These are phyloP conservation scores for Pandemis heparana DNA, from an alignment of 2,888 invertebrate genomes.

Conservation along the genomic window DNA sequence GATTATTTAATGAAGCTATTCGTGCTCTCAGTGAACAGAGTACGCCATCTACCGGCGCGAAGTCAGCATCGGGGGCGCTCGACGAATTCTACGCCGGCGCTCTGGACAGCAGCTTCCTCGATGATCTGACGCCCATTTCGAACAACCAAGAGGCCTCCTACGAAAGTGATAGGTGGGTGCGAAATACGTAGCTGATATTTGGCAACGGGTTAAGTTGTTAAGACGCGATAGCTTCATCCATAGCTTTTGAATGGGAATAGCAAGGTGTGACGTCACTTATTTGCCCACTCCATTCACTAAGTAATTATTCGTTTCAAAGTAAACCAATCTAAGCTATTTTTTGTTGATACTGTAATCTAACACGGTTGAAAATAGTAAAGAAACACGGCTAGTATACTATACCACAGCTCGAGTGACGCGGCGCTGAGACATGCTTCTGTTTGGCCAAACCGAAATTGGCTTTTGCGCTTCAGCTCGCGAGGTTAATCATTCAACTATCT, in stretches of 20 bases:
- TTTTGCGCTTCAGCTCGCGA: not conserved
- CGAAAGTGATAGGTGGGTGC: constrained; percentile 71
- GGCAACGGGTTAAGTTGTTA: too few species aligned
- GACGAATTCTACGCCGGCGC: constrained; percentile 88
- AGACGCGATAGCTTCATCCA: too few species aligned
- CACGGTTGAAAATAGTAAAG: too few species aligned
- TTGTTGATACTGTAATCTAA: too few species aligned
- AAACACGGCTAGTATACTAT: too few species aligned
- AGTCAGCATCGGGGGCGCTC: constrained; percentile 87
- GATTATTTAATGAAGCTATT: not conserved
- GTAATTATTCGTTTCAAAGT: too few species aligned
- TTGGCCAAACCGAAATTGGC: not conserved
- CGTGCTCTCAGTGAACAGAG: constrained; percentile 57
- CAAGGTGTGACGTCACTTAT: too few species aligned
- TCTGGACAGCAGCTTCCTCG: constrained; percentile 90
- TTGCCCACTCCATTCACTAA: too few species aligned
- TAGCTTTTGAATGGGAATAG: too few species aligned
- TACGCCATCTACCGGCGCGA: constrained; percentile 62
- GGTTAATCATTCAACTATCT: not conserved
- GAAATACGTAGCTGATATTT: not conserved
- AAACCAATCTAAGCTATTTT: too few species aligned
- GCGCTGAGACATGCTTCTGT: not conserved
- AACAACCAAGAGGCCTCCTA: constrained; percentile 61
- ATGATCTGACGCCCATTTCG: constrained; percentile 83
- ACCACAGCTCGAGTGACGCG: too few species aligned